Evolutionary conservation across 92 coral and sea anemone species (phyloP), one percentile per base, ranked within the genome.

Genomic region (Palythoa grandis): DNA sequence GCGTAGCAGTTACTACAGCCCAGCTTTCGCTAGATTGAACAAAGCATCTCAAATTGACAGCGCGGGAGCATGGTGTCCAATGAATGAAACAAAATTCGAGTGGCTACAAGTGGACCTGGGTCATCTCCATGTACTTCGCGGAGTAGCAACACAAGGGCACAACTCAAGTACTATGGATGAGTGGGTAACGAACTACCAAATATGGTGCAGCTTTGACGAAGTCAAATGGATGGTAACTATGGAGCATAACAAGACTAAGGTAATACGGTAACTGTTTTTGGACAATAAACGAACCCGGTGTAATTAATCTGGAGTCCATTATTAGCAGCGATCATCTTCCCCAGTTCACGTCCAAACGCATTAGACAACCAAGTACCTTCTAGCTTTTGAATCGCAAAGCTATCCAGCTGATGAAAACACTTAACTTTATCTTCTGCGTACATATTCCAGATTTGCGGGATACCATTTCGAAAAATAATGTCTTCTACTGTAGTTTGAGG

Each of bases 201-300:
- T 80, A 7, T 80, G 85, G 85, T 66, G 65, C 60, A 80, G 85
- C 11, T 16, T 80, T 50, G 74, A 80, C 14, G 74, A 40, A 8
- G 60, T 63, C 6, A 66, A 66, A 11, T 80, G 85, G 85, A 43
- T 48, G 16, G 85, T 80, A 4, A 52, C 43, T 17, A 80, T 66
- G 74, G 85, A 80, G 40, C 85, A 80, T 23, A 80, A 80, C 61
- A 80, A 80, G 39, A 66, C 85, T 16, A 80, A 80, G 85, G 85
- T 80, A 65, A 7, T 15, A 4, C 9, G 50, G 7, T 43, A 43
- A 29, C 35, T 43, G 9, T 43, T 43, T 5, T 43, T 43, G 50
- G 50, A 43, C 50, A 5, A 1, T 43, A 29, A 29, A 29, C 35
- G 1, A 29, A 0, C 35, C 35, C 35, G 35, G 35, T 29, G 35